Evolutionary conservation across 1,140 invertebrate genomes (phyloP).

Genomic region (Periplaneta americana): DNA sequence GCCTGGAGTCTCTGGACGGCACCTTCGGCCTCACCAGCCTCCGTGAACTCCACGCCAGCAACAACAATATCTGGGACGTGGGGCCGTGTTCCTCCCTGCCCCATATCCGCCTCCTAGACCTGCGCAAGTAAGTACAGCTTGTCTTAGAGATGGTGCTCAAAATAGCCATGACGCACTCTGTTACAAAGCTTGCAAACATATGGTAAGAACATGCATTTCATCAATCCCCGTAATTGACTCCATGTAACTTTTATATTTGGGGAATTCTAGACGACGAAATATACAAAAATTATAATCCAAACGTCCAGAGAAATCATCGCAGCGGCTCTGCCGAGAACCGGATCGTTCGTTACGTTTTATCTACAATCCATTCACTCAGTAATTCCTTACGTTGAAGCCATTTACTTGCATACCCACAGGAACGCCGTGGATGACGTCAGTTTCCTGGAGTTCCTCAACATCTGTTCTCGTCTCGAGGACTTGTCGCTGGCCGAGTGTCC

Average conservation of each 20-base stretch:
- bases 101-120: constrained; percentile 44
- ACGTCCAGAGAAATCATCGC: neutral
- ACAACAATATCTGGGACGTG: constrained; percentile 52
- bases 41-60: constrained; percentile 51
- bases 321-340: neutral
- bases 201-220: too few species aligned
- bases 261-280: neutral
- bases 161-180: too few species aligned
- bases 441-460: constrained; percentile 36
- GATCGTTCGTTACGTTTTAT: neutral
- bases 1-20: constrained; percentile 55
- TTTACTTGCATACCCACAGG: too few species aligned
- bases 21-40: constrained; percentile 52
- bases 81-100: constrained; percentile 47
- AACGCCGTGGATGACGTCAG: constrained; percentile 39
- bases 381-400: neutral
- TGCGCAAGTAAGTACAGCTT: constrained; percentile 45
- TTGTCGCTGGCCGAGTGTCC: constrained; percentile 39
- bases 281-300: neutral
- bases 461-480: constrained; percentile 37
- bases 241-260: neutral
- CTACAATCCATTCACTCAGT: neutral
- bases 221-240: neutral
- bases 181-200: too few species aligned
- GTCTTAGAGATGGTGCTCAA: too few species aligned